A percentile compares a stretch with the other conserved stretches of the same genome.
phyloP scores from a whole-genome alignment of 2,888 invertebrate species.

The Geophilus truncorum region DNA sequence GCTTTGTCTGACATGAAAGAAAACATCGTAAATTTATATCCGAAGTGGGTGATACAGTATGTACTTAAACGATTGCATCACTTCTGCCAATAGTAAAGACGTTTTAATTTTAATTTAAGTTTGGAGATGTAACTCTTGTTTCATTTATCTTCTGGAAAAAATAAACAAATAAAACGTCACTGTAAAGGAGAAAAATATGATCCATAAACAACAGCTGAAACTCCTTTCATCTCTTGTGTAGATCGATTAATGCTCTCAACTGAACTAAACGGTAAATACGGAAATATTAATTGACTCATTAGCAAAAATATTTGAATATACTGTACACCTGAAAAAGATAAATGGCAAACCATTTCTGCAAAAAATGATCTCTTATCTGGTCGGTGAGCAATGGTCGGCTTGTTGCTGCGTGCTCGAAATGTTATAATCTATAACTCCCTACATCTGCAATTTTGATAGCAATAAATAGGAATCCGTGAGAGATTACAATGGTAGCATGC shows the following conservation, averaged over 20 bases:
- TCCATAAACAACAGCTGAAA: background rate
- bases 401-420: background rate
- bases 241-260: background rate
- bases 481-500: background rate
- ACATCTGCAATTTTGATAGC: background rate
- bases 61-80: background rate
- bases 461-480: background rate
- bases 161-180: background rate
- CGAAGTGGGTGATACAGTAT: background rate
- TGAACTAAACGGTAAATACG: background rate
- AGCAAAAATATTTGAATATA: background rate
- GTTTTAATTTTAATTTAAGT: background rate
- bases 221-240: background rate
- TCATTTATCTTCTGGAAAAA: background rate
- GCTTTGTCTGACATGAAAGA: background rate
- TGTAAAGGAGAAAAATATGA: background rate
- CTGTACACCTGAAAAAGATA: background rate
- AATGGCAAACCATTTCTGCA: background rate
- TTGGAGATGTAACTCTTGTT: too few relatives aligned
- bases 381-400: background rate
- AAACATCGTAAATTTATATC: background rate
- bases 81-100: background rate
- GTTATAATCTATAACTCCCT: too few relatives aligned
- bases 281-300: background rate
- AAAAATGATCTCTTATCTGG: background rate